Conservation (phyloP, 2,888 invertebrate genomes). For the Bhutanitis thaidina region DNA sequence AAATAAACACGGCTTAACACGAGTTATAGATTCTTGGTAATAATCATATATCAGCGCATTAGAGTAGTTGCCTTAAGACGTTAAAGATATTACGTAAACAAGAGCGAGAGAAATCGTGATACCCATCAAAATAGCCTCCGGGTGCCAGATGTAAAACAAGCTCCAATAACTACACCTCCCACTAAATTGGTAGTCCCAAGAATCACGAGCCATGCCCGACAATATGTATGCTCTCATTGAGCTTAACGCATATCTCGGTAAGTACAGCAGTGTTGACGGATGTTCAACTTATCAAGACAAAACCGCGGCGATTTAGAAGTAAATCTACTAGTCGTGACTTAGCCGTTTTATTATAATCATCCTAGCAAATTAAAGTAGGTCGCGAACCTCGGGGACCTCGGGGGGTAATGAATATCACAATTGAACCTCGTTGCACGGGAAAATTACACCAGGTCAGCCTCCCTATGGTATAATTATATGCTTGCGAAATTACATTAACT, state of each 20-base stretch:
- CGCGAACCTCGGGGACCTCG: conserved; percentile 65
- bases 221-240: conserved; percentile 8
- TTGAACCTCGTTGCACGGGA: conserved; percentile 62
- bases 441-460: conserved; percentile 63
- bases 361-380: conserved; percentile 76
- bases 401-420: conserved; percentile 75
- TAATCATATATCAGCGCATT: conserved; percentile 5
- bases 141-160: conserved; percentile 28
- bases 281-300: conserved; percentile 60
- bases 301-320: conserved; percentile 65
- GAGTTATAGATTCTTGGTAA: conserved; percentile 3
- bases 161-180: conserved; percentile 27
- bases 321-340: conserved; percentile 74
- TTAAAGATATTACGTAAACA: conserved; percentile 37
- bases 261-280: conserved; percentile 42
- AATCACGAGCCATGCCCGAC: conserved; percentile 11
- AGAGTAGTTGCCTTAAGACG: conserved; percentile 29
- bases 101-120: conserved; percentile 34
- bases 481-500: not conserved
- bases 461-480: conserved; percentile 31
- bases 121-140: conserved; percentile 33
- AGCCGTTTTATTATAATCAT: conserved; percentile 75
- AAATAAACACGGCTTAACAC: conserved; percentile 8
- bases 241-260: not conserved
- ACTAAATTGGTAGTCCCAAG: conserved; percentile 26